phyloP scores from a whole-genome alignment of 2,888 invertebrate species.

The Chymomyza caudatula region DNA sequence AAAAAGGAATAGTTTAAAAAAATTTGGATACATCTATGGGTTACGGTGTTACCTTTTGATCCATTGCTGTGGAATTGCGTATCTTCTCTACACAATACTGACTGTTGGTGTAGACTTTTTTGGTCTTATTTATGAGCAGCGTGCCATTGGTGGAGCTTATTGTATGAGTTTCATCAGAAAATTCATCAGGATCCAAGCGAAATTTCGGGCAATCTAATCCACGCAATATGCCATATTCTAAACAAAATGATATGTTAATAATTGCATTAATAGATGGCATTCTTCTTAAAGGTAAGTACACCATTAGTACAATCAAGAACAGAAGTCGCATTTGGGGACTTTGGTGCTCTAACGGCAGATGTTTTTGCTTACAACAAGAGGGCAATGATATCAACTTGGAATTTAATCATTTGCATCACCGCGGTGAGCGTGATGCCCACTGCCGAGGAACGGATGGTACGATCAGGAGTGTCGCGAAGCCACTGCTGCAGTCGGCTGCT shows the following conservation, averaged over 20 bases:
- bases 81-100: conserved; percentile 76
- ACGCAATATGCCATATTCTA: conserved; percentile 73
- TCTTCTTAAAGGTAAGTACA: too few relatives aligned
- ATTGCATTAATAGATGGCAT: too few relatives aligned
- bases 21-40: neutral
- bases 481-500: too few relatives aligned
- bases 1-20: conserved; percentile 27
- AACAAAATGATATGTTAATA: conserved; percentile 8
- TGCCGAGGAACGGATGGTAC: too few relatives aligned
- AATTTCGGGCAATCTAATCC: conserved; percentile 73
- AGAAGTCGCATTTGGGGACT: too few relatives aligned
- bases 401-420: too few relatives aligned
- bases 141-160: conserved; percentile 73
- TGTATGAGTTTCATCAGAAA: conserved; percentile 66
- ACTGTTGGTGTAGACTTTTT: conserved; percentile 60
- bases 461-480: too few relatives aligned
- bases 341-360: too few relatives aligned
- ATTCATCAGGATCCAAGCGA: conserved; percentile 66
- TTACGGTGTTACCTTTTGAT: conserved; percentile 62
- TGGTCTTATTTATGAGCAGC: conserved; percentile 56
- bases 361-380: too few relatives aligned
- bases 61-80: conserved; percentile 36
- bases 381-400: too few relatives aligned
- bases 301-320: too few relatives aligned
- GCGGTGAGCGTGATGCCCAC: too few relatives aligned